A percentile compares a stretch with the other conserved stretches of the same genome.
phyloP scores from a whole-genome alignment of 1,140 invertebrate genomes.

The Caenorhabditis brenneri region DNA sequence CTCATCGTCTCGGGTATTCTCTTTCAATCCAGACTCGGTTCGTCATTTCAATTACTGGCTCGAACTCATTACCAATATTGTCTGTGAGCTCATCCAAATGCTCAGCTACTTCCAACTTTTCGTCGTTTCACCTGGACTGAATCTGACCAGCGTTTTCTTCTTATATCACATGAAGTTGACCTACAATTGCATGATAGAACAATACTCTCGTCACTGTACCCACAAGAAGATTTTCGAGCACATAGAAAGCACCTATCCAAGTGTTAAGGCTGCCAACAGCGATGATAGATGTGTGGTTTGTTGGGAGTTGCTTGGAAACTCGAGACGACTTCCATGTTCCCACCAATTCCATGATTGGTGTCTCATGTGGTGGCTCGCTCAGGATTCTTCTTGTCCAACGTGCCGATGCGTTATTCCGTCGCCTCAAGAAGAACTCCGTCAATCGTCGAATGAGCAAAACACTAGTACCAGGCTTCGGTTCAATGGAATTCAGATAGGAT shows the following conservation, averaged over 20 bases:
- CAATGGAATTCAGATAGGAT: background rate
- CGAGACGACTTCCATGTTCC: constrained; percentile 36
- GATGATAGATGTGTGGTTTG: constrained; percentile 42
- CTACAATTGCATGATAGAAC: constrained; percentile 23
- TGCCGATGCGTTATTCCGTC: constrained; percentile 21
- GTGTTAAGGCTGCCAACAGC: background rate
- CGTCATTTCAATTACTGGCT: constrained; percentile 48
- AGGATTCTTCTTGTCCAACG: constrained; percentile 52
- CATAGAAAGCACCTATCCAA: constrained; percentile 12
- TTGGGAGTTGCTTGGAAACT: constrained; percentile 44
- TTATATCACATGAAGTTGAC: constrained; percentile 48
- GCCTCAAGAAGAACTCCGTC: background rate
- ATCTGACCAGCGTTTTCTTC: constrained; percentile 53
- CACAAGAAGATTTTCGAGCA: constrained; percentile 49
- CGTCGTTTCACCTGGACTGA: constrained; percentile 31
- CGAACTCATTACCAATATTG: constrained; percentile 18
- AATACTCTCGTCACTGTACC: constrained; percentile 25
- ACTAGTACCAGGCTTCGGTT: background rate
- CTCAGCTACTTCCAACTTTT: constrained; percentile 15
- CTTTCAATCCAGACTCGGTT: constrained; percentile 44
- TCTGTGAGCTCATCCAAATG: constrained; percentile 25
- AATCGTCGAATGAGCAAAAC: background rate
- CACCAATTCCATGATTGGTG: constrained; percentile 55
- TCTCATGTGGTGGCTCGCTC: constrained; percentile 55
- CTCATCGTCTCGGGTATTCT: constrained; percentile 15